A percentile compares a stretch with the other conserved stretches of the same genome.
Evolutionary conservation across 1,140 invertebrate species (phyloP).

Genomic region (Ceratoteleas bidentatus): DNA sequence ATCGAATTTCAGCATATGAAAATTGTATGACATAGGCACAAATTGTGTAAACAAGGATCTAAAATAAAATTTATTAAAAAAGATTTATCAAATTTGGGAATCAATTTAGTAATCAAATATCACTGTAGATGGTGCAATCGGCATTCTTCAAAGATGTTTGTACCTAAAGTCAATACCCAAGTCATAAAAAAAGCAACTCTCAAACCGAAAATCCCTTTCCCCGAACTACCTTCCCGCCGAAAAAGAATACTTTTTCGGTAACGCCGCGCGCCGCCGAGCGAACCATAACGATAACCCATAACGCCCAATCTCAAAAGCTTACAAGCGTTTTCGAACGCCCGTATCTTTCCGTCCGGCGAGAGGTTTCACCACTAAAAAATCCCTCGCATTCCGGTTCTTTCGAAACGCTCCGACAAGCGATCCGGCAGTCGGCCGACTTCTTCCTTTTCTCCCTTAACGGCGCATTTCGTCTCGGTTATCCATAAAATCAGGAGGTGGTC

Average conservation of each 20-base stretch:
- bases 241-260: slow-evolving; percentile 14
- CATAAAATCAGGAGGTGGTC: slow-evolving; percentile 68
- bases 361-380: slow-evolving; percentile 47
- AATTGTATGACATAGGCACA: no score
- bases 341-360: slow-evolving; percentile 1
- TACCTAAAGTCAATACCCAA: no score
- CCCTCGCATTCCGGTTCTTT: slow-evolving; percentile 64
- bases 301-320: slow-evolving; percentile 21
- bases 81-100: no score
- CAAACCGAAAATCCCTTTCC: no score
- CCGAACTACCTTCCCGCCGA: no score
- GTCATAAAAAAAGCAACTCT: no score
- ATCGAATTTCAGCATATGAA: no score
- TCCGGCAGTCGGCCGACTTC: slow-evolving; percentile 57
- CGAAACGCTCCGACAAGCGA: slow-evolving; percentile 67
- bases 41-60: no score
- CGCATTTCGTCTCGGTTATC: slow-evolving; percentile 67
- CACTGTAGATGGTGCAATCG: no score
- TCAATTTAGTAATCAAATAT: no score
- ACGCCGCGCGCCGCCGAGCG: slow-evolving; percentile 9
- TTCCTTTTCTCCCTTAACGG: slow-evolving; percentile 68
- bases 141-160: no score
- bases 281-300: slow-evolving; percentile 33
- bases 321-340: slow-evolving; percentile 34
- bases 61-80: no score